Evolutionary conservation across 2,797 vertebrate genomes (phyloP), one percentile per base, ranked within the genome.

Genomic region (Eidolon dupreanum): DNA sequence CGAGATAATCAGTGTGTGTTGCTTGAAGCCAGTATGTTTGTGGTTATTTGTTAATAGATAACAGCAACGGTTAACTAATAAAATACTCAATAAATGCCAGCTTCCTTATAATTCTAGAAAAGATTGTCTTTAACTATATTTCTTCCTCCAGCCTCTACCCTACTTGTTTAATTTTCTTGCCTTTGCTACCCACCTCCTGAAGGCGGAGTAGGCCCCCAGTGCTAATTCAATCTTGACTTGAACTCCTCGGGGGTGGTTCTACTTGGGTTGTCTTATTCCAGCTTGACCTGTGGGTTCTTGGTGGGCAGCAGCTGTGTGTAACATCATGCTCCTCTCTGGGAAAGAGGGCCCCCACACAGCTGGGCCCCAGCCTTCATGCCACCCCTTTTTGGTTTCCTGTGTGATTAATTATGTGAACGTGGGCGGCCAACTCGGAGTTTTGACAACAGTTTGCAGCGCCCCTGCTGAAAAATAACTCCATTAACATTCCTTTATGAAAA

Each of bases 401-500:
- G 88, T 88, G 77, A 77, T 93, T 79, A 94, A 93, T 96, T 92
- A 94, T 6, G 8, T 43, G 86, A 83, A 46, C 65, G 73, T 88
- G 88, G 87, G 82, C 43, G 73, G 91, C 66, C 70, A 73, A 81
- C 55, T 63, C 66, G 84, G 74, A 93, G 36, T 71, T 85, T 71
- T 82, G 88, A 90, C 88, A 90, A 90, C 19, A 66, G 75, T 74
- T 84, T 88, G 59, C 74, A 46, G 65, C 2, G 4, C 51, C 77
- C 77, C 81, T 73, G 84, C 68, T 43, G 63, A 71, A 95, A 96
- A 95, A 5, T 13, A 93, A 92, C 38, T 55, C 70, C 46, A 79
- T 83, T 85, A 93, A 81, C 53, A 83, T 61, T 79, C 41, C 38
- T 96, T 83, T 94, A 96, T 78, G 66, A 86, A 65, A 92, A 90